Base-by-base conservation (phyloP, 2,888 invertebrate genomes). In the Cheilosia impressa region DNA sequence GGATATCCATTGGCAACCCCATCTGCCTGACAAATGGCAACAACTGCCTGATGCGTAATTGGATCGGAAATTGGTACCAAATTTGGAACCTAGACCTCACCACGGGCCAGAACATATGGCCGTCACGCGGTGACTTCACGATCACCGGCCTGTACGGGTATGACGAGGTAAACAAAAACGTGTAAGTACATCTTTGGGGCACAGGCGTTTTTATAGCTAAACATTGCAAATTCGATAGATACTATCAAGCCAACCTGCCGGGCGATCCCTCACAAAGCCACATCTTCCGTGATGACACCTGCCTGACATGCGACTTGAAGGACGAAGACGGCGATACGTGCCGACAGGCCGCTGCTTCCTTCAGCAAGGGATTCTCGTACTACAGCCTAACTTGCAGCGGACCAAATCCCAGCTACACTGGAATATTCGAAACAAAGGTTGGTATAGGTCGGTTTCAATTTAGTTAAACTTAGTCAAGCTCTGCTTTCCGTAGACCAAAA, bases 221-320 rank as follows among this genome's bases (percentile, higher is more conserved):
- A 43, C 0, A 13, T 9, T 6, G 17, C 22, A 34, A 52, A 10
- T 19, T 2, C 88, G 90, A 34, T 91, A 97, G 97, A 84, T 98
- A 96, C 91, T 98, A 95, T 90, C 93, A 94, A 76, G 95, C 95
- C 0, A 95, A 96, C 0, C 93, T 94, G 1, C 93, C 93, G 2
- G 93, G 93, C 6, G 92, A 94, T 80, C 96, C 97, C 0, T 94
- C 95, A 88, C 94, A 95, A 88, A 93, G 95, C 79, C 97, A 98
- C 85, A 93, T 95, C 47, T 93, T 94, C 27, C 94, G 94, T 34
- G 92, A 92, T 38, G 89, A 89, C 45, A 92, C 91, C 5, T 98
- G 97, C 91, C 90, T 97, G 38, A 96, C 97, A 19, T 98, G 98
- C 90, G 89, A 91, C 13, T 89, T 95, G 13, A 88, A 85, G 50